Percentiles rank a stretch among this genome's conserved stretches.
Conservation (phyloP, 2,797 vertebrate species). For the Pterois miles region DNA sequence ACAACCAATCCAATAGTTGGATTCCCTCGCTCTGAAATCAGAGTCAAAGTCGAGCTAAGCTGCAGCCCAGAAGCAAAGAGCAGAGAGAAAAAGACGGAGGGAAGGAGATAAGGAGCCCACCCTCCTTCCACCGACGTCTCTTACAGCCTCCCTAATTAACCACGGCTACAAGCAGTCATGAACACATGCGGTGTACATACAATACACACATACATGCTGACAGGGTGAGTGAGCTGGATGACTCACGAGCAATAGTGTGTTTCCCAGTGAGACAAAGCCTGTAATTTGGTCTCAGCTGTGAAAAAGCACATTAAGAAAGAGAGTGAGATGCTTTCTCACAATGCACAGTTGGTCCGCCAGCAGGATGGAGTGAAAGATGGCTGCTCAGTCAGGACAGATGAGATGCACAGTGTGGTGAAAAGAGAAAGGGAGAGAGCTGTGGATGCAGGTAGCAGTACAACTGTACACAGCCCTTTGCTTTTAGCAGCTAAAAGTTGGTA, state of each 20-base stretch:
- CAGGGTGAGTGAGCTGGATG: slow-evolving; percentile 34
- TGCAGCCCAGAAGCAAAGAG: slow-evolving; percentile 36
- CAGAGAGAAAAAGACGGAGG: slow-evolving; percentile 6
- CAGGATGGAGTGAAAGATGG: slow-evolving; percentile 43
- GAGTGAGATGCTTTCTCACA: slow-evolving; percentile 7
- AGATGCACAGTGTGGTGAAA: slow-evolving; percentile 32
- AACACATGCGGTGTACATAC: not conserved
- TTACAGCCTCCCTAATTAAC: slow-evolving; percentile 22
- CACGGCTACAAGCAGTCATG: slow-evolving; percentile 13
- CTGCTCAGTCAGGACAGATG: slow-evolving; percentile 9
- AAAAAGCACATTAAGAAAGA: slow-evolving; percentile 34
- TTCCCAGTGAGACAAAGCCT: slow-evolving; percentile 52
- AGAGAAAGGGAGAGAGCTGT: slow-evolving; percentile 8
- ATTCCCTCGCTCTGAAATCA: slow-evolving; percentile 40
- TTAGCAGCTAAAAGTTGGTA: not conserved
- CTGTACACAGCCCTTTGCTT: not conserved
- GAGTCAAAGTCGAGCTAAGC: slow-evolving; percentile 43
- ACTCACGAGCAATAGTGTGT: slow-evolving; percentile 43
- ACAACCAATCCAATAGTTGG: slow-evolving; percentile 30
- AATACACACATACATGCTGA: not conserved
- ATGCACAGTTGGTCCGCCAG: slow-evolving; percentile 35
- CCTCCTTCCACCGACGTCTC: slow-evolving; percentile 3
- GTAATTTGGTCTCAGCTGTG: slow-evolving; percentile 65
- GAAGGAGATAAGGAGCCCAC: slow-evolving; percentile 46
- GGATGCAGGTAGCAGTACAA: not conserved